phyloP scores from a whole-genome alignment of 2,888 invertebrate genomes.

The Carcina quercana region DNA sequence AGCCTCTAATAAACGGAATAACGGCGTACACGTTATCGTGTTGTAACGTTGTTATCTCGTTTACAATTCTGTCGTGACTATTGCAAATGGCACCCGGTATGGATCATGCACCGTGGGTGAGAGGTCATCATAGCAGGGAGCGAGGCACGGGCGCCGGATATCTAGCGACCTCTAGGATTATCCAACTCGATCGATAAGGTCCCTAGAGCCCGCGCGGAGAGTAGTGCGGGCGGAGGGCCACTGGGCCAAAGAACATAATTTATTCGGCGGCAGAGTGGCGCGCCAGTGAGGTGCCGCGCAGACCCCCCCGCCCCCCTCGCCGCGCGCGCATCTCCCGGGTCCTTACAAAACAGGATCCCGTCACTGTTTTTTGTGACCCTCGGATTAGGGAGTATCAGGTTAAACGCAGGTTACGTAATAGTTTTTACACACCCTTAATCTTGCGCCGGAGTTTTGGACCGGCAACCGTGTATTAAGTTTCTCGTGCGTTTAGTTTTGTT shows the following conservation, averaged over 20 bases:
- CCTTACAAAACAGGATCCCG: constrained; percentile 47
- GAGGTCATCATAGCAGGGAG: constrained; percentile 40
- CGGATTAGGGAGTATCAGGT: constrained; percentile 59
- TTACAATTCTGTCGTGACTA: constrained; percentile 42
- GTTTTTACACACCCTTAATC: constrained; percentile 65
- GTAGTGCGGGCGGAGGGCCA: constrained; percentile 22
- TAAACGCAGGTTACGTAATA: constrained; percentile 67
- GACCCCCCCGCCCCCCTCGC: constrained; percentile 24
- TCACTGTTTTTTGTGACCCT: constrained; percentile 46
- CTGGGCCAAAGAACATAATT: constrained; percentile 56
- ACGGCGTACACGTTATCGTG: too few species aligned
- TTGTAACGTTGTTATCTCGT: constrained; percentile 27
- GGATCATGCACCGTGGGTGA: constrained; percentile 24
- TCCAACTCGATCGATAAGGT: constrained; percentile 61
- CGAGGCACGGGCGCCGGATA: constrained; percentile 42
- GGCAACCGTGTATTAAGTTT: constrained; percentile 15
- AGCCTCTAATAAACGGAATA: constrained; percentile 13
- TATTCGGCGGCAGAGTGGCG: constrained; percentile 72
- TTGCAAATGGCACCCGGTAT: constrained; percentile 48
- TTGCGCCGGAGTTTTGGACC: constrained; percentile 25
- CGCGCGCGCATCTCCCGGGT: constrained; percentile 24
- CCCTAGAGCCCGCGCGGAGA: constrained; percentile 26
- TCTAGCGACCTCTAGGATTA: constrained; percentile 63
- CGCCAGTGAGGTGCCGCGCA: constrained; percentile 56
- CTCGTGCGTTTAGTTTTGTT: constrained; percentile 10